These are phyloP conservation scores for Heliconius nattereri DNA, from an alignment of 1,140 invertebrate species.

Conservation along the genomic window DNA sequence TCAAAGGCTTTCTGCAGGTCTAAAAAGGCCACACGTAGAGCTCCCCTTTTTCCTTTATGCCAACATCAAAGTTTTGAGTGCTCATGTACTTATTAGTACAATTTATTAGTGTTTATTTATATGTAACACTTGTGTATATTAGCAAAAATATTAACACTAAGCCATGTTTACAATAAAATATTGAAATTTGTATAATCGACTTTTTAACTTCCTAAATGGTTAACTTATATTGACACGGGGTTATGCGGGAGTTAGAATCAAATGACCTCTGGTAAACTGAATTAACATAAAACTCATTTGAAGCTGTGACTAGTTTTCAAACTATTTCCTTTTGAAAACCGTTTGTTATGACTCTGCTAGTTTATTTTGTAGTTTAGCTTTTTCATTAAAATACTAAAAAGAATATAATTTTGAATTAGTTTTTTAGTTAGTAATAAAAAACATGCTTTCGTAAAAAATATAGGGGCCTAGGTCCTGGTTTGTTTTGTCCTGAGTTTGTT, in stretches of 20 bases:
- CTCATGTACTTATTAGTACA: no score
- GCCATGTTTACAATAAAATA: neutral
- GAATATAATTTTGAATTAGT: neutral
- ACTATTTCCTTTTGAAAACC: neutral
- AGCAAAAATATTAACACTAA: no score
- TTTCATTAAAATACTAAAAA: neutral
- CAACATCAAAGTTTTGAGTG: no score
- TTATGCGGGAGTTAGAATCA: neutral
- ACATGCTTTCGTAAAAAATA: no score
- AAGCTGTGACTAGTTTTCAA: slow-evolving; percentile 2
- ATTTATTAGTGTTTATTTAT: no score
- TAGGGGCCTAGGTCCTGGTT: no score
- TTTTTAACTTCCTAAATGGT: neutral
- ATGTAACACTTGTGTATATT: no score
- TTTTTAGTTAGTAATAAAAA: no score
- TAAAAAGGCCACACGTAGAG: no score
- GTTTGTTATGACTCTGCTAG: neutral
- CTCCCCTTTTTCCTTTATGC: no score
- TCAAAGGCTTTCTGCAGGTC: no score
- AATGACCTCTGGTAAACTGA: slow-evolving; percentile 12
- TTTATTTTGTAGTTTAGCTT: neutral
- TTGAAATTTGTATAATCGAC: neutral
- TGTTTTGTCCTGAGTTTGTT: no score
- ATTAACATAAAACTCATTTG: slow-evolving; percentile 29
- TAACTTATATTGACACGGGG: neutral